Evolutionary conservation across 92 coral and sea anemone species (phyloP).

Genomic region (Diadumene lineata): DNA sequence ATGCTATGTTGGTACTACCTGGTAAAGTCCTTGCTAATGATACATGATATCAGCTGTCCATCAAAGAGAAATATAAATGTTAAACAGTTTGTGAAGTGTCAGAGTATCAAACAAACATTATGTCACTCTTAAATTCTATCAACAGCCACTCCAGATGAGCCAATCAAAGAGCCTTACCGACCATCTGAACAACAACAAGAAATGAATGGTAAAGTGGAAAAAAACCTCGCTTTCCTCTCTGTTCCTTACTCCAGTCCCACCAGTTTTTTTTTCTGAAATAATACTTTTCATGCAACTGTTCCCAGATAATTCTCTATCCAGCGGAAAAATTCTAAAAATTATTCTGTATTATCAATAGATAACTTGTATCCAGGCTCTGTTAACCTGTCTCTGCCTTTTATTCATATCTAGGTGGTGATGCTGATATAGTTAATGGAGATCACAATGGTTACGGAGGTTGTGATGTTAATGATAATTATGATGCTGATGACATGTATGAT

Average conservation of each 20-base stretch:
- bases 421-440: not conserved
- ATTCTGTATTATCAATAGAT: too few species aligned
- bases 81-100: too few species aligned
- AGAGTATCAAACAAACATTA: too few species aligned
- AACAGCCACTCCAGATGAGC: not conserved
- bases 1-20: too few species aligned
- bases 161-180: not conserved
- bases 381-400: not conserved
- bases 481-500: conserved; percentile 21
- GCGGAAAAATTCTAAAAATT: too few species aligned
- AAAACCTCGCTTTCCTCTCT: not conserved
- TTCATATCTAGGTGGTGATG: not conserved
- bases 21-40: too few species aligned
- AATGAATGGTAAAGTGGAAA: not conserved
- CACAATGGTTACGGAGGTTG: conserved; percentile 2
- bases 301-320: too few species aligned
- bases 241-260: conserved; percentile 1
- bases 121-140: not conserved
- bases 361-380: not conserved
- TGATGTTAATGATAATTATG: conserved; percentile 17
- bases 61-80: too few species aligned
- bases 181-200: conserved; percentile 6
- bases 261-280: not conserved
- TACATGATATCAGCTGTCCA: too few species aligned
- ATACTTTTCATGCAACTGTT: not conserved